These are phyloP conservation scores for Anastrepha obliqua DNA, from an alignment of 1,140 invertebrate genomes.

Conservation along the genomic window DNA sequence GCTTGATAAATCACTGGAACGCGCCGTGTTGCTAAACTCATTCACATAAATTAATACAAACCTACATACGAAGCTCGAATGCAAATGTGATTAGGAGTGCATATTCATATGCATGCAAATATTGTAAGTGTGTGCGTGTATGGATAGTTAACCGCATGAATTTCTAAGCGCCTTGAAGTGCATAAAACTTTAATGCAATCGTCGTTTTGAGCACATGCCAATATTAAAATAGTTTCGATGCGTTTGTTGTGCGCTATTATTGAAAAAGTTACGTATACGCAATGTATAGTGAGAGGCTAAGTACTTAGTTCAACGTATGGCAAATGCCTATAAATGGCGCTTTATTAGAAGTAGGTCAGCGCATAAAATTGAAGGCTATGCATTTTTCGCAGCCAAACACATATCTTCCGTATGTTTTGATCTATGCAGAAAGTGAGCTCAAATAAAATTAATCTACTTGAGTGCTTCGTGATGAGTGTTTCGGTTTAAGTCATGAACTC, in stretches of 20 bases:
- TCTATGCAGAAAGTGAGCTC: too few relatives aligned
- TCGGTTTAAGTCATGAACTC: too few relatives aligned
- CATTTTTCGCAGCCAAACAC: not conserved
- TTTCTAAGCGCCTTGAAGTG: not conserved
- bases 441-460: too few relatives aligned
- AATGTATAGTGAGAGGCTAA: not conserved
- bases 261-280: slow-evolving; percentile 43
- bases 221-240: slow-evolving; percentile 45
- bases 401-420: not conserved
- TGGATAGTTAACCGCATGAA: not conserved
- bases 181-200: slow-evolving; percentile 31
- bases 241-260: slow-evolving; percentile 4
- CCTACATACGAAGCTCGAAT: not conserved
- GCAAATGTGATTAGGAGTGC: not conserved
- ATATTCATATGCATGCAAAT: not conserved
- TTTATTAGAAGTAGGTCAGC: not conserved
- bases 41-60: not conserved
- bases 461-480: too few relatives aligned
- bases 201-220: not conserved
- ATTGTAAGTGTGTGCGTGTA: not conserved
- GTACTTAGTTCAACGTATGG: not conserved
- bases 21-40: not conserved
- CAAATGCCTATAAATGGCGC: not conserved
- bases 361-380: slow-evolving; percentile 22
- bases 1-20: not conserved